A percentile compares a stretch with the other conserved stretches of the same genome.
phyloP scores from a whole-genome alignment of 2,888 invertebrate species.

The Scelioninae gen. 1 region DNA sequence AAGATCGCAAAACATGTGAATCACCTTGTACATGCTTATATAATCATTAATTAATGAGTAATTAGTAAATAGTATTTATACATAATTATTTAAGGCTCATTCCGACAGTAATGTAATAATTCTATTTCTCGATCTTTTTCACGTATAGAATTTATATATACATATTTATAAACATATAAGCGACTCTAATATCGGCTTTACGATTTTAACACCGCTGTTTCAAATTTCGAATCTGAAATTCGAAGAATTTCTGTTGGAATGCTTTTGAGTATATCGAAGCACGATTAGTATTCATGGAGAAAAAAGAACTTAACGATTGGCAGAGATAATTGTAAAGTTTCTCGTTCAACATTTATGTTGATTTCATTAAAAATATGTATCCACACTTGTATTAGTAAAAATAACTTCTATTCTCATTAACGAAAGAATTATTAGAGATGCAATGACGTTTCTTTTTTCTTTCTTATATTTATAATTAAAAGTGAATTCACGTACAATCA shows the following conservation, averaged over 20 bases:
- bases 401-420: slow-evolving; percentile 1
- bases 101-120: slow-evolving; percentile 20
- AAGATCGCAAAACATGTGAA: neutral
- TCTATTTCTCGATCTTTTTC: neutral
- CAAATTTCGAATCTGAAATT: neutral
- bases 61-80: slow-evolving; percentile 20
- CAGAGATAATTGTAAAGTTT: slow-evolving; percentile 1
- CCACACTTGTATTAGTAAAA: slow-evolving; percentile 1
- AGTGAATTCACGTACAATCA: neutral
- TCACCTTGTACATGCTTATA: slow-evolving; percentile 3
- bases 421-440: neutral
- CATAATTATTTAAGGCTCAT: slow-evolving; percentile 15
- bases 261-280: slow-evolving; percentile 9
- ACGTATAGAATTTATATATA: neutral
- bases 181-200: slow-evolving; percentile 12
- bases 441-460: neutral
- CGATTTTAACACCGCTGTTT: slow-evolving; percentile 9
- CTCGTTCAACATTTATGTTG: neutral
- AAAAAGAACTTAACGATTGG: neutral
- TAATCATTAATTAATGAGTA: slow-evolving; percentile 3
- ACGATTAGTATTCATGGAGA: slow-evolving; percentile 8
- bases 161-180: slow-evolving; percentile 22
- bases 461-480: slow-evolving; percentile 3
- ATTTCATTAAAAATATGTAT: slow-evolving; percentile 7
- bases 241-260: slow-evolving; percentile 17